Evolutionary conservation across 2,888 invertebrate genomes (phyloP), one percentile per base, ranked within the genome.

Genomic region (Acanthosepion pharaonis): DNA sequence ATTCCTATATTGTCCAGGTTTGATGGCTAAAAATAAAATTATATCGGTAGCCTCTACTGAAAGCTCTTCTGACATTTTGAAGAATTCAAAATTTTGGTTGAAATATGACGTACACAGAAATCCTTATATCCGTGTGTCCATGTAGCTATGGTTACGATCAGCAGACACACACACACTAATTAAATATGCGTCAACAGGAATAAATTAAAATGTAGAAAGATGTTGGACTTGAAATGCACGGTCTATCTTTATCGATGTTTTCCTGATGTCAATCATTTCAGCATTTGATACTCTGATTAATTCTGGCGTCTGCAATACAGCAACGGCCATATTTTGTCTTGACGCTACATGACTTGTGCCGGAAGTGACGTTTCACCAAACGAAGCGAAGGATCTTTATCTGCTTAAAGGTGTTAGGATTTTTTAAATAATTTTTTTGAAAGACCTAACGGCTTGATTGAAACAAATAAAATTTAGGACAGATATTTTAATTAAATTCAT

Each of bases 321-420:
- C 48, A 28, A 15, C 42, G 15, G 93, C 33, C 15, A 51, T 93
- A 93, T 53, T 93, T 51, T 28, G 51, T 53, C 49, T 51, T 20
- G 53, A 20, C 49, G 28, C 51, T 48, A 93, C n/a, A 53, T 25
- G 42, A 51, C 48, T 42, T 6, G 28, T 11, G 49, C 93, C 53
- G 51, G 93, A 93, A 93, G 93, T 51, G 93, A 51, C 93, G 93
- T 42, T 18, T 18, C n/a, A n/a, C n/a, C 78, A n/a, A 78, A 78
- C 78, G 78, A 78, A 78, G 78, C 78, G 78, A 78, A 78, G 33
- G 78, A 78, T n/a, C 33, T n/a, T 78, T 78, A 42, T 78, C 18
- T 33, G 78, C 78, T 78, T n/a, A 8, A 78, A 78, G 78, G n/a
- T 78, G n/a, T 78, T 11, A n/a, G 15, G 33, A 78, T 11, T 49